Evolutionary conservation across 2,797 vertebrate genomes (phyloP).

Genomic region (Anguilla obscura): DNA sequence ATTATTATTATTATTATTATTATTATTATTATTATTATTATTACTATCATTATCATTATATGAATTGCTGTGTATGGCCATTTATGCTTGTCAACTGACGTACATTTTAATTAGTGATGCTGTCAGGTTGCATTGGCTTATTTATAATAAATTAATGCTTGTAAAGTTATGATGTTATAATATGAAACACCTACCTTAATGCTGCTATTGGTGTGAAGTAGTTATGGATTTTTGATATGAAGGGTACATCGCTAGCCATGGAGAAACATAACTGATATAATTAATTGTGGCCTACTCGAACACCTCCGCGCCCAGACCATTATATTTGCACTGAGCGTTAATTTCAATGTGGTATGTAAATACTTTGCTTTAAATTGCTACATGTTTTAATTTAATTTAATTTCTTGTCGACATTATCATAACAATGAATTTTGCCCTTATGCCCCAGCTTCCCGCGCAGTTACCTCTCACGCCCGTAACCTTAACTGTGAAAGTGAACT

Average conservation of each 20-base stretch:
- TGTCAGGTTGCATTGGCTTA: neutral
- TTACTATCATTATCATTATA: neutral
- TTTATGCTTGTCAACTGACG: neutral
- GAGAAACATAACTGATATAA: neutral
- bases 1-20: neutral
- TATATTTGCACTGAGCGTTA: neutral
- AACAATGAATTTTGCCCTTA: neutral
- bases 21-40: neutral
- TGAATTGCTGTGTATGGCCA: neutral
- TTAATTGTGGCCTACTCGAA: neutral
- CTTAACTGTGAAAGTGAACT: neutral
- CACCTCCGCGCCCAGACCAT: neutral
- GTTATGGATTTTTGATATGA: neutral
- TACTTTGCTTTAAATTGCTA: neutral
- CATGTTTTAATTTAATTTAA: neutral
- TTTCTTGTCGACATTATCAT: neutral
- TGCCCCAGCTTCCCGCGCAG: neutral
- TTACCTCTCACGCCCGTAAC: neutral
- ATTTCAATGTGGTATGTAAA: neutral
- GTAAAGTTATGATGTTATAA: neutral
- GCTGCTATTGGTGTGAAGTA: neutral
- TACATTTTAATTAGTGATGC: neutral
- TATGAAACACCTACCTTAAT: neutral
- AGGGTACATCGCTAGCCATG: neutral
- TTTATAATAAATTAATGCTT: neutral